These are phyloP conservation scores for Oxyteleia sp. DNA, from an alignment of 2,888 invertebrate genomes.

Conservation along the genomic window DNA sequence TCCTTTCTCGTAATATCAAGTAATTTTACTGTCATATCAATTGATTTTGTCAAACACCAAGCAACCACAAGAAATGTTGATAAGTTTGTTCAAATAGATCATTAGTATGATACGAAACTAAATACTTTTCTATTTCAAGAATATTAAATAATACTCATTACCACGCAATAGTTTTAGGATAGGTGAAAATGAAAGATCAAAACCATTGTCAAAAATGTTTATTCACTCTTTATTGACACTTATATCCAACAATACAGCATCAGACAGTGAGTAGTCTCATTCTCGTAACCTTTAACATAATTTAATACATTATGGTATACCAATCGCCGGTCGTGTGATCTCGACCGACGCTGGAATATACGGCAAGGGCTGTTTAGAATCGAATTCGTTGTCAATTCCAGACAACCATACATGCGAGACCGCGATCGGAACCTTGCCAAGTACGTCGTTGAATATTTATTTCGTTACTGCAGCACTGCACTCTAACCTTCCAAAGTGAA, in stretches of 20 bases:
- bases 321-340: conserved; percentile 37
- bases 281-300: conserved; percentile 63
- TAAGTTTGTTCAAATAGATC: not conserved
- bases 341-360: conserved; percentile 40
- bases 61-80: conserved; percentile 27
- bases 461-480: conserved; percentile 57
- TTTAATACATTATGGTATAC: conserved; percentile 59
- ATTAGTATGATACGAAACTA: not conserved
- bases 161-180: not conserved
- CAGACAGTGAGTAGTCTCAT: conserved; percentile 53
- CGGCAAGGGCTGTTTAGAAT: conserved; percentile 60
- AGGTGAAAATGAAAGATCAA: not conserved
- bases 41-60: conserved; percentile 56
- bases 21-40: conserved; percentile 59
- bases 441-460: conserved; percentile 68
- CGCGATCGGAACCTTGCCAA: conserved; percentile 65
- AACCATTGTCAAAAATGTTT: conserved; percentile 17
- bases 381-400: conserved; percentile 53
- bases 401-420: conserved; percentile 54
- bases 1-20: conserved; percentile 77
- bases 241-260: conserved; percentile 67
- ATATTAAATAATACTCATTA: not conserved
- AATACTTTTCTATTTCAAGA: not conserved
- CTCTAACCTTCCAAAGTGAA: conserved; percentile 75
- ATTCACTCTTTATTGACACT: conserved; percentile 64